phyloP scores from a whole-genome alignment of 2,888 invertebrate genomes.

The Mesodorylaimus sp. region DNA sequence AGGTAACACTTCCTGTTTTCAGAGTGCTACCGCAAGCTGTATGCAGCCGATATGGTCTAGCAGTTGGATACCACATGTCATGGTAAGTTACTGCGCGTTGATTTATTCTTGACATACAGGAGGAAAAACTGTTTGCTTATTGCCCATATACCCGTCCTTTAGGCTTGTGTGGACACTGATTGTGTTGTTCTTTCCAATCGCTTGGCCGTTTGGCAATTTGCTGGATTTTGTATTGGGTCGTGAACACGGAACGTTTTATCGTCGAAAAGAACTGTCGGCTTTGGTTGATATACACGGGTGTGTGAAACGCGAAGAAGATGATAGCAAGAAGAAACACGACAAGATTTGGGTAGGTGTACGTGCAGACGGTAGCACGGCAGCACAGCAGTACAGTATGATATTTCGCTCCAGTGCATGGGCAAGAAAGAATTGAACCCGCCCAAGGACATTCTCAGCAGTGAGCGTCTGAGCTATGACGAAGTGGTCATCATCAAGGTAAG shows the following conservation, averaged over 20 bases:
- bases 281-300: slow-evolving; percentile 30
- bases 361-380: too few species aligned
- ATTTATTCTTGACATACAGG: too few species aligned
- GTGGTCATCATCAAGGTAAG: slow-evolving; percentile 30
- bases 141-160: too few species aligned
- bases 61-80: slow-evolving; percentile 27
- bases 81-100: slow-evolving; percentile 26
- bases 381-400: too few species aligned
- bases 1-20: slow-evolving; percentile 19
- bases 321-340: too few species aligned
- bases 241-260: slow-evolving; percentile 28
- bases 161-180: slow-evolving; percentile 31
- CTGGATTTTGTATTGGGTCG: slow-evolving; percentile 30
- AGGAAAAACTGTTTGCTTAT: too few species aligned
- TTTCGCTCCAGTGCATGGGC: too few species aligned
- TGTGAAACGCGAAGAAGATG: too few species aligned
- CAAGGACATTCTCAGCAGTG: slow-evolving; percentile 8
- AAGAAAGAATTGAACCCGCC: too few species aligned
- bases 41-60: slow-evolving; percentile 30
- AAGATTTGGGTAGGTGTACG: too few species aligned
- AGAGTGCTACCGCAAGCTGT: slow-evolving; percentile 32
- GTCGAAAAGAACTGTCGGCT: slow-evolving; percentile 29
- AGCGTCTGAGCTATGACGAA: slow-evolving; percentile 25
- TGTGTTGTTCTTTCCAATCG: slow-evolving; percentile 25
- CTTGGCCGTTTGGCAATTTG: slow-evolving; percentile 31